phyloP scores from a whole-genome alignment of 2,888 invertebrate species.

The Rhagophthalmus giganteus region DNA sequence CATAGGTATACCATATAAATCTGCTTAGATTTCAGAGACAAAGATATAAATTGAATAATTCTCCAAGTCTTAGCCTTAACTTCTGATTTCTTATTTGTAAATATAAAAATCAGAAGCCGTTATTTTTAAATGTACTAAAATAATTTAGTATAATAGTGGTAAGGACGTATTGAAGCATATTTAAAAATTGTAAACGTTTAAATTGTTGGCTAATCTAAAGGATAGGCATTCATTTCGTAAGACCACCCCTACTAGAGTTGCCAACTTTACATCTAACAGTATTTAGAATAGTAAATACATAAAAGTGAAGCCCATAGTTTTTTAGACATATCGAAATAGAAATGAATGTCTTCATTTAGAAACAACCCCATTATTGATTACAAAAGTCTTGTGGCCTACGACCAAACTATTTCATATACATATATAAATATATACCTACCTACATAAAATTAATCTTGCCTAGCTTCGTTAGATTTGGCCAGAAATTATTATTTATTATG shows the following conservation, averaged over 20 bases:
- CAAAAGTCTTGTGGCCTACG: slow-evolving; percentile 19
- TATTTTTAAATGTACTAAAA: slow-evolving; percentile 29
- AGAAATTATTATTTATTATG: no score
- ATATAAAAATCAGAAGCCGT: slow-evolving; percentile 23
- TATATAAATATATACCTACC: no score
- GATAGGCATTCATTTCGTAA: neutral
- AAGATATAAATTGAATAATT: neutral
- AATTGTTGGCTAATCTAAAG: neutral
- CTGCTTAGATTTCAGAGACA: no score
- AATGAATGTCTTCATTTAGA: slow-evolving; percentile 1
- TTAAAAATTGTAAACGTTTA: neutral
- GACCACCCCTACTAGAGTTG: no score
- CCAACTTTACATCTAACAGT: no score
- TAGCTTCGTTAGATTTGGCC: no score
- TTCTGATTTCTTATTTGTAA: slow-evolving; percentile 19
- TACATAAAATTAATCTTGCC: no score
- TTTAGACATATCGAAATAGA: neutral
- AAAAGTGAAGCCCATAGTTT: no score
- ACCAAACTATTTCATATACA: slow-evolving; percentile 21
- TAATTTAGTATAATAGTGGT: slow-evolving; percentile 19
- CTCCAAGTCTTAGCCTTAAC: slow-evolving; percentile 4
- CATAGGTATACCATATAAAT: no score
- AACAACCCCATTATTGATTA: slow-evolving; percentile 8
- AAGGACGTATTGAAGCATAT: slow-evolving; percentile 19
- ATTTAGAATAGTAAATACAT: no score